Evolutionary conservation across 2,113 vertebrate genomes (phyloP).

Genomic region (Atherinomorus stipes): DNA sequence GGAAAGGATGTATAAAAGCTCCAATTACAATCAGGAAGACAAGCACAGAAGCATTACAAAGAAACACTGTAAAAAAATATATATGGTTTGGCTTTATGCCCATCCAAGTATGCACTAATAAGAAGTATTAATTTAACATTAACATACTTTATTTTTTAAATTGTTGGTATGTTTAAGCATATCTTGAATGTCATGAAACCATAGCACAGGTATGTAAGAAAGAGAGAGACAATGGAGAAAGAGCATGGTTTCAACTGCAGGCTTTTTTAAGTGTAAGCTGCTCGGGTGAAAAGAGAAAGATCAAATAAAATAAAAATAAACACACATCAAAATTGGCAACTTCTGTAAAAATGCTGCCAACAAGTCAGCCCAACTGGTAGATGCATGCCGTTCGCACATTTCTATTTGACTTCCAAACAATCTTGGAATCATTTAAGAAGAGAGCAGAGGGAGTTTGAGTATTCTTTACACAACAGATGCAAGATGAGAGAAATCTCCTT

Average conservation of each 20-base stretch:
- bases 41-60: not conserved
- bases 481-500: constrained; percentile 31
- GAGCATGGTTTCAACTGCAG: not conserved
- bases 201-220: not conserved
- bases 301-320: constrained; percentile 42
- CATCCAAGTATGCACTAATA: too few species aligned
- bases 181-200: constrained; percentile 21
- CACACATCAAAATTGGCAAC: constrained; percentile 50
- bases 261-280: constrained; percentile 16
- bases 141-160: not conserved
- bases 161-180: constrained; percentile 10
- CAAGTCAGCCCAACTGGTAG: constrained; percentile 57
- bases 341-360: constrained; percentile 45
- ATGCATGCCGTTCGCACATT: constrained; percentile 68
- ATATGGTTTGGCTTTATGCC: too few species aligned
- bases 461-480: constrained; percentile 66
- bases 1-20: too few species aligned
- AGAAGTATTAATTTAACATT: too few species aligned
- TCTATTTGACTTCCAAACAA: constrained; percentile 73
- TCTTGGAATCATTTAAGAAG: constrained; percentile 69
- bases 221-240: not conserved
- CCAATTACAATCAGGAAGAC: not conserved
- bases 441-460: constrained; percentile 55
- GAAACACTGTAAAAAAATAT: not conserved
- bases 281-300: constrained; percentile 27